Percentiles rank a stretch among this genome's conserved stretches.
These are phyloP conservation scores for Papilio elwesi DNA, from an alignment of 2,888 invertebrate genomes.

Conservation along the genomic window DNA sequence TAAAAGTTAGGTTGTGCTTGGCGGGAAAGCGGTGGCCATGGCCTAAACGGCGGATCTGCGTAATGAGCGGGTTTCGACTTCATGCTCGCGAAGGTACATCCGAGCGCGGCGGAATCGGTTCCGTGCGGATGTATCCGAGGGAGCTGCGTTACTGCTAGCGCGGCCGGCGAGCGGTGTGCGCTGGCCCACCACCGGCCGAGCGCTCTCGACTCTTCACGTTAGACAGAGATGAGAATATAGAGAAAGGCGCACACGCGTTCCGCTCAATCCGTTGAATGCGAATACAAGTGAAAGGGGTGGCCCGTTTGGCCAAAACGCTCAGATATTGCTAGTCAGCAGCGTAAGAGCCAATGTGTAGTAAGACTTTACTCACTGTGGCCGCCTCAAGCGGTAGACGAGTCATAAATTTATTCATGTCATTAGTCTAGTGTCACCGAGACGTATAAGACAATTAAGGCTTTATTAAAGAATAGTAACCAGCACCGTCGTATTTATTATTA, in stretches of 20 bases:
- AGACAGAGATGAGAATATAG: conserved; percentile 79
- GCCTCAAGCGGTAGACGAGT: not conserved
- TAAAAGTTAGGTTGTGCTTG: conserved; percentile 79
- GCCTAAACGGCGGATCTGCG: conserved; percentile 82
- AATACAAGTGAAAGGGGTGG: conserved; percentile 83
- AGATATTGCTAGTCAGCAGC: conserved; percentile 58
- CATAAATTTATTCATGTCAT: conserved; percentile 12
- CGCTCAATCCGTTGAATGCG: conserved; percentile 76
- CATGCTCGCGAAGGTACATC: conserved; percentile 84
- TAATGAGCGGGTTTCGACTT: conserved; percentile 86
- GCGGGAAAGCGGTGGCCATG: conserved; percentile 87
- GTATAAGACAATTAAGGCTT: not conserved
- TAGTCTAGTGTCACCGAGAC: not conserved
- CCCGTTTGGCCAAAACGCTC: conserved; percentile 72
- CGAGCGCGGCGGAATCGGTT: conserved; percentile 71
- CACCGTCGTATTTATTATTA: not conserved
- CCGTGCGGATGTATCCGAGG: conserved; percentile 79
- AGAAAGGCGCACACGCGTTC: conserved; percentile 79
- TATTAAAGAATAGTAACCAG: not conserved
- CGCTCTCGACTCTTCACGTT: conserved; percentile 65
- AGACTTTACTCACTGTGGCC: conserved; percentile 28
- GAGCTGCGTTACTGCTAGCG: conserved; percentile 76
- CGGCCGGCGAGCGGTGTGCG: conserved; percentile 64
- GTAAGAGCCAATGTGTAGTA: conserved; percentile 53
- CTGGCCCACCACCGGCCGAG: conserved; percentile 70